phyloP scores from a whole-genome alignment of 53 echinoderm and acorn worm species.

The Henricia sp. region DNA sequence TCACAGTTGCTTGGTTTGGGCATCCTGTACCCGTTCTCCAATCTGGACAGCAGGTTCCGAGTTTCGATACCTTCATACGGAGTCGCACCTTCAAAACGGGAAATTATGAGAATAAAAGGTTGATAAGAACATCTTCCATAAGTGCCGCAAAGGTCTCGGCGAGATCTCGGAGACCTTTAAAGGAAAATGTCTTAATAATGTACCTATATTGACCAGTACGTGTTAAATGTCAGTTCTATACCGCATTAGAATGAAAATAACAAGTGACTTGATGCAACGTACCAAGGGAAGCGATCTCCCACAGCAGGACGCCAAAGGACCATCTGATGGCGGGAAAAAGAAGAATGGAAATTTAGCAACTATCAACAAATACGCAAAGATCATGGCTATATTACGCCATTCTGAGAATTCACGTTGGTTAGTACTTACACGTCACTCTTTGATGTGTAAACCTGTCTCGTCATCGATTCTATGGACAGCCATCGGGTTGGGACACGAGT shows the following conservation, averaged over 20 bases:
- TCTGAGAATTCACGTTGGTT: no score
- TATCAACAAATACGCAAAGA: not conserved
- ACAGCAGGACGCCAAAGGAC: conserved; percentile 42
- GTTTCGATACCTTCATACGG: conserved; percentile 26
- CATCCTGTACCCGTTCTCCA: conserved; percentile 42
- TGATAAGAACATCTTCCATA: not conserved
- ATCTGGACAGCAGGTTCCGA: not conserved
- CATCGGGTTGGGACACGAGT: conserved; percentile 44
- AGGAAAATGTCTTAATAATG: no score
- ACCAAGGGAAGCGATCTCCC: conserved; percentile 43
- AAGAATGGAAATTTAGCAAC: not conserved
- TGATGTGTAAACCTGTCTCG: not conserved
- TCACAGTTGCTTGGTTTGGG: conserved; percentile 42
- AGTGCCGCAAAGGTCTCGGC: not conserved
- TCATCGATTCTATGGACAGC: conserved; percentile 37
- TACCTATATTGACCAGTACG: no score
- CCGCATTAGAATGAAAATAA: not conserved
- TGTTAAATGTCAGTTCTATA: not conserved
- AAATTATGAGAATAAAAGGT: not conserved
- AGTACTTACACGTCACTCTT: conserved; percentile 51
- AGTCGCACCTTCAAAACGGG: conserved; percentile 6
- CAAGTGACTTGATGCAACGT: not conserved
- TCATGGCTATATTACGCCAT: no score
- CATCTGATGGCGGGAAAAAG: not conserved
- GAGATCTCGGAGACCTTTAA: no score